Evolutionary conservation across 2,888 invertebrate species (phyloP).

Genomic region (Uropetala carovei): DNA sequence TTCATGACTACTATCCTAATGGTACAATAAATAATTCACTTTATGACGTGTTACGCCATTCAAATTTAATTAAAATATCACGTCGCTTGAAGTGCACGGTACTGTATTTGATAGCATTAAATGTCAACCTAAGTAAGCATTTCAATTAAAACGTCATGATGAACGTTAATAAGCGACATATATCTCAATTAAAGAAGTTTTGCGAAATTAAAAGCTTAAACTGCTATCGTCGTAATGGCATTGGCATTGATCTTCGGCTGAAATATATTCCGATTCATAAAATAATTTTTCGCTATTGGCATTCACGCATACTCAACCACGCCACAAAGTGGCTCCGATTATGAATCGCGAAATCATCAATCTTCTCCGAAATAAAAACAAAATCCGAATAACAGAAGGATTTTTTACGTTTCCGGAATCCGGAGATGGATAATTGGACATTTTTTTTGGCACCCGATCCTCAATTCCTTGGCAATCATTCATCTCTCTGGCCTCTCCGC

Average conservation of each 20-base stretch:
- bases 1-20: too few species aligned
- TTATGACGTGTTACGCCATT: too few species aligned
- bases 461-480: conserved; percentile 29
- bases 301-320: neutral
- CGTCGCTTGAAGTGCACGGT: too few species aligned
- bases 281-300: neutral
- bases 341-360: neutral
- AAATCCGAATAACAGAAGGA: neutral
- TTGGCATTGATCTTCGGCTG: neutral
- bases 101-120: too few species aligned
- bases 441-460: neutral
- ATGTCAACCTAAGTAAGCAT: too few species aligned
- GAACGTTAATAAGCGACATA: too few species aligned
- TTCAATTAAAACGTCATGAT: too few species aligned
- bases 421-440: neutral
- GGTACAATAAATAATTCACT: too few species aligned
- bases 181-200: too few species aligned
- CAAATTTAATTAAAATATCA: too few species aligned
- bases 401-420: neutral
- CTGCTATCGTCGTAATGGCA: too few species aligned
- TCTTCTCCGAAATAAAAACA: neutral
- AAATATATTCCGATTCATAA: neutral
- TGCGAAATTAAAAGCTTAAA: too few species aligned
- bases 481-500: neutral
- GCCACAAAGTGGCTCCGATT: neutral